Evolutionary conservation across 1,140 invertebrate species (phyloP).

Genomic region (Lepidurus packardi): DNA sequence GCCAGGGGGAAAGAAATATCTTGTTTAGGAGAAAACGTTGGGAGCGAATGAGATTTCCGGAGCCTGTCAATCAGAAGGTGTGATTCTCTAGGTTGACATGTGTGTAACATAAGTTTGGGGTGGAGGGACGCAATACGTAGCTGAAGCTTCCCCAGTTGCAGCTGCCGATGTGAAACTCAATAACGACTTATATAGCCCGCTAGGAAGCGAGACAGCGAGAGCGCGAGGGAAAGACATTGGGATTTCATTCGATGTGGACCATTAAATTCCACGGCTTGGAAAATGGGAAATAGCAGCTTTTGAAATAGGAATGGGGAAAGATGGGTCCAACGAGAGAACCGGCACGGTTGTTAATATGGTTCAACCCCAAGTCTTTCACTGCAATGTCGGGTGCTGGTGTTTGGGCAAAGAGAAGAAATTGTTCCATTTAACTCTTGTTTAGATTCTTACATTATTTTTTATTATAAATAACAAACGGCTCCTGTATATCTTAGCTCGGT

Average conservation of each 20-base stretch:
- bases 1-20: not conserved
- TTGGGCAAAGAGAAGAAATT: not conserved
- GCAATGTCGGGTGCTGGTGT: not conserved
- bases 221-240: not conserved
- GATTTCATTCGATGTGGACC: slow-evolving; percentile 21
- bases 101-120: slow-evolving; percentile 19
- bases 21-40: not conserved
- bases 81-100: slow-evolving; percentile 18
- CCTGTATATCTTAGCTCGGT: too few species aligned
- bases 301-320: slow-evolving; percentile 9
- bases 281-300: slow-evolving; percentile 22
- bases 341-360: not conserved
- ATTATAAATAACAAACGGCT: too few species aligned
- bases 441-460: not conserved
- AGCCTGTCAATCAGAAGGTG: slow-evolving; percentile 12
- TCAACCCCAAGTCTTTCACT: not conserved
- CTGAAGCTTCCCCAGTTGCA: not conserved
- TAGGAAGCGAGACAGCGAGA: not conserved
- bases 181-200: slow-evolving; percentile 3
- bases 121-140: not conserved
- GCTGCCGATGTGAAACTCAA: slow-evolving; percentile 13
- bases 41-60: slow-evolving; percentile 4
- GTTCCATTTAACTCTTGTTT: not conserved
- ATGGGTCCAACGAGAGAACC: not conserved
- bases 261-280: slow-evolving; percentile 16